A percentile compares a stretch with the other conserved stretches of the same genome.
These are phyloP conservation scores for Ypsolopha scabrella DNA, from an alignment of 2,888 invertebrate species.

Conservation along the genomic window DNA sequence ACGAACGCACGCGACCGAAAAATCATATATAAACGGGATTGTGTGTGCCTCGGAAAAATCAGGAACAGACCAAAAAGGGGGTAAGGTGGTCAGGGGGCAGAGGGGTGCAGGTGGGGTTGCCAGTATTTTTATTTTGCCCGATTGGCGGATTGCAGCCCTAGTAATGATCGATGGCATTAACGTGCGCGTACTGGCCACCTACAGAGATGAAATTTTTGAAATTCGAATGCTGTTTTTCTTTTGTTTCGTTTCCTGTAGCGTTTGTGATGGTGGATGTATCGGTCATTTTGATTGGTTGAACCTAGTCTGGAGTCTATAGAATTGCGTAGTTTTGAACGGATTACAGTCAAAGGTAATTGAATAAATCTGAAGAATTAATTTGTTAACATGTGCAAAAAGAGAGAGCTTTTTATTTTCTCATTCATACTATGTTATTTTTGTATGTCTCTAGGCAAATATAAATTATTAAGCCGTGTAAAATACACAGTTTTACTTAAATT, in stretches of 20 bases:
- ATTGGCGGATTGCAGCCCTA: conserved; percentile 64
- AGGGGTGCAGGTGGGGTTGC: conserved; percentile 45
- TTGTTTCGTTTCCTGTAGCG: not conserved
- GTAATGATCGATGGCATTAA: conserved; percentile 70
- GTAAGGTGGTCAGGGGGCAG: conserved; percentile 12
- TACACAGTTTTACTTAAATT: no score
- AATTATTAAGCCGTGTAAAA: no score
- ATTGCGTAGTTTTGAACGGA: no score
- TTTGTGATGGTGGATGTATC: no score
- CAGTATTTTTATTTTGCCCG: conserved; percentile 64
- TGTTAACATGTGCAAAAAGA: no score
- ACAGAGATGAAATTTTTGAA: conserved; percentile 25
- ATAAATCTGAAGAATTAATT: no score
- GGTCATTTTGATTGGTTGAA: no score
- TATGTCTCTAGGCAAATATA: no score
- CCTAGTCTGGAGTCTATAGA: no score
- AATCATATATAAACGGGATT: conserved; percentile 21
- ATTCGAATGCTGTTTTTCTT: conserved; percentile 20
- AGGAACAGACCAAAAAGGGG: conserved; percentile 41
- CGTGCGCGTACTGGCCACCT: conserved; percentile 48
- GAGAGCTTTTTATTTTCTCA: no score
- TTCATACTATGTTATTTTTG: no score
- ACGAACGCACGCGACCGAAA: conserved; percentile 10
- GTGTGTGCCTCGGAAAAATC: conserved; percentile 50
- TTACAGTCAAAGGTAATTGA: no score